Evolutionary conservation across 2,888 invertebrate species (phyloP), one percentile per base, ranked within the genome.

Genomic region (Rhagophthalmus giganteus): DNA sequence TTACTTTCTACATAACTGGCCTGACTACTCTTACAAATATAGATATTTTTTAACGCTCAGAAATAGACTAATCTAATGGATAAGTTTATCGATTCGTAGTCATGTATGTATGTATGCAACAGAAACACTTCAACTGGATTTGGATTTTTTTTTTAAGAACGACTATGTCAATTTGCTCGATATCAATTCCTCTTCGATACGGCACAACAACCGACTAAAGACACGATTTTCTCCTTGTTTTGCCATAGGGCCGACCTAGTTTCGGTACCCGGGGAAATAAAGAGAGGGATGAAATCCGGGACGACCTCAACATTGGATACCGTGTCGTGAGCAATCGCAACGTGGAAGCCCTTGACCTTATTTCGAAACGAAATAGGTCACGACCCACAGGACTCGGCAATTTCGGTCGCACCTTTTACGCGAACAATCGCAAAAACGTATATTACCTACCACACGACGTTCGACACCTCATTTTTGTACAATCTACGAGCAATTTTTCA

Each of bases 281-380:
- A 26, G 48, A 41, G 50, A 52, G 46, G 47, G 52, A 46, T 40
- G 41, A 47, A 45, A 52, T 47, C 47, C 47, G 30, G 52, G 52
- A 46, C 52, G 52, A 52, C 46, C 52, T 41, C 46, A 52, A 52
- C 52, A 35, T 52, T 37, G 51, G 45, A 24, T 40, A 28, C 26
- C 14, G 24, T 39, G 38, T 16, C 38, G 38, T 26, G 33, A 27
- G 40, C 33, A 26, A 48, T 40, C 24, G 27, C 27, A 31, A 40
- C 51, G 27, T 33, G 31, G 33, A 34, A 45, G 39, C 34, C 47
- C 47, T 24, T 47, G 52, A 52, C 52, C 52, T 31, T 7, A 28
- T 52, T 52, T n/a, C 27, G 12, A 20, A 32, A 25, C 34, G 14
- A 52, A 52, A 41, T 47, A 35, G 52, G 52, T 47, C 41, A 42